Percentiles rank a stretch among this genome's conserved stretches.
Conservation (phyloP, 1,140 invertebrate species). For the Cotesia glomerata region DNA sequence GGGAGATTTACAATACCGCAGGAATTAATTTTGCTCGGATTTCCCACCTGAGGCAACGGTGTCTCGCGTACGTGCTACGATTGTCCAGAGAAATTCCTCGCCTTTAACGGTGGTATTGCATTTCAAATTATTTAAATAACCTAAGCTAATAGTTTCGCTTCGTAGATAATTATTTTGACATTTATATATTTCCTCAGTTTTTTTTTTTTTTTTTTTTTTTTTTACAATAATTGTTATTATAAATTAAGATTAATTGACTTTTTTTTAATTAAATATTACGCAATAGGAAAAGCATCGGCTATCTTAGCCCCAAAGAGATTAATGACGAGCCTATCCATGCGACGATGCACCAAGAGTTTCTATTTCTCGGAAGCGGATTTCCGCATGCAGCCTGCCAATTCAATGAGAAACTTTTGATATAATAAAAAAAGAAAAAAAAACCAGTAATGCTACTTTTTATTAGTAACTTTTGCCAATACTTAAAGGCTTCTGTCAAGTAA, state of each 20-base stretch:
- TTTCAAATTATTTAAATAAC: too few relatives aligned
- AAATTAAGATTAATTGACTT: too few relatives aligned
- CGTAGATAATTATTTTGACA: too few relatives aligned
- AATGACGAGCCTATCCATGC: not conserved
- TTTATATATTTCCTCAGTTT: too few relatives aligned
- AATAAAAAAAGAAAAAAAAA: not conserved
- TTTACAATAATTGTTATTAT: too few relatives aligned
- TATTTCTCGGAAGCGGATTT: constrained; percentile 28
- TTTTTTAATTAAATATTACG: too few relatives aligned
- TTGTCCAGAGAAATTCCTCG: constrained; percentile 1
- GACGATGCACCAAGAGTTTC: constrained; percentile 26
- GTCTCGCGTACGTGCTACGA: constrained; percentile 5
- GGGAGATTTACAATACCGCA: not conserved
- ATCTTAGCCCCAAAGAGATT: not conserved
- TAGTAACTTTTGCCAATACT: too few relatives aligned
- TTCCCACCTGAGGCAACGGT: not conserved
- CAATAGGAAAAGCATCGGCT: not conserved
- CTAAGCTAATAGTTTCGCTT: too few relatives aligned
- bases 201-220: too few relatives aligned
- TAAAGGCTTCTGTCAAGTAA: too few relatives aligned
- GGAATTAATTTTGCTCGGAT: constrained; percentile 10
- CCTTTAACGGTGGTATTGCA: too few relatives aligned
- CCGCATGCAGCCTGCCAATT: constrained; percentile 22
- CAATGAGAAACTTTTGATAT: not conserved
- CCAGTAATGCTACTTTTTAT: not conserved